Evolutionary conservation across 1,140 invertebrate species (phyloP), one percentile per base, ranked within the genome.

Genomic region (Mamestra configurata): DNA sequence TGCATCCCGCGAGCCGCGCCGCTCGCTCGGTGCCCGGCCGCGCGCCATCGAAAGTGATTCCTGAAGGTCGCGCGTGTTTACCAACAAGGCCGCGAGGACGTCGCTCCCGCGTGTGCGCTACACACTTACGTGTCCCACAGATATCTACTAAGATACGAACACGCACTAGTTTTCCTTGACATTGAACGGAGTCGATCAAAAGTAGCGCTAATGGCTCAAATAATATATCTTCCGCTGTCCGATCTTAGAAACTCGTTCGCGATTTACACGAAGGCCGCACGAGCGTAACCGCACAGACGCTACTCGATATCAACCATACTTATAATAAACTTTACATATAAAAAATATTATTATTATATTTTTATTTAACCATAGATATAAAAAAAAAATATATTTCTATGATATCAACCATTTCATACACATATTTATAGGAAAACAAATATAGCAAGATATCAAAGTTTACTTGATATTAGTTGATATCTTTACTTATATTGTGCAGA

Each of bases 31-130:
- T 27, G 55, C 22, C 24, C 22, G 55, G 22, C 59, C n/a, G 35
- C 10, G 18, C 53, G 22, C 37, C 49, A 79, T 79, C 64, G 78
- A 84, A 84, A 84, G 83, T 80, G 61, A 35, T 82, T 77, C 66
- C 66, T 40, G 77, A 79, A 97, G 97, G 77, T 98, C 98, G 15
- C 99, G 98, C 66, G 86, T 98, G 98, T 95, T 99, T 98, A 93
- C 99, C 98, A 90, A 98, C 97, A 78, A 37, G 18, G 20, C 37
- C 35, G 61, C 7, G 6, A n/a, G 10, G 15, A 5, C 15, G 15
- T 31, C 24, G 13, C 49, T 22, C 43, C 8, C 43, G 13, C 43
- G 6, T n/a, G 31, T 37, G n/a, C 10, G 35, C 10, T n/a, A n/a
- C n/a, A n/a, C n/a, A n/a, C n/a, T n/a, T n/a, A n/a, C 57, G 22